Evolutionary conservation across 2,797 vertebrate genomes (phyloP).

Genomic region (Yasuhikotakia modesta): DNA sequence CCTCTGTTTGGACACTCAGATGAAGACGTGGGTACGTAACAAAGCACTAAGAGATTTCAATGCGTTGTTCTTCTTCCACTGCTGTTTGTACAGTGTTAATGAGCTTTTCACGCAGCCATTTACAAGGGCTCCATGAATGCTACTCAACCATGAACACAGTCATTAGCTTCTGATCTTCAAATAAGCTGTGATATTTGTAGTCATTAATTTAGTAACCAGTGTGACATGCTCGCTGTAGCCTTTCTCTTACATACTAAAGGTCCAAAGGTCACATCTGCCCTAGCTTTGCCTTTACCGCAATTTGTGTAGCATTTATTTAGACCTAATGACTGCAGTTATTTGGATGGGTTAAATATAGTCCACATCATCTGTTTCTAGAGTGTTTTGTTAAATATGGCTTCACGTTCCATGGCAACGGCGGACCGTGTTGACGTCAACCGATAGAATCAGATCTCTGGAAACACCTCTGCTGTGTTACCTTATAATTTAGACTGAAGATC

Average conservation of each 20-base stretch:
- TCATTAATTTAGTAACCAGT: slow-evolving; percentile 33
- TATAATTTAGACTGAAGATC: slow-evolving; percentile 27
- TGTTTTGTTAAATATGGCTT: slow-evolving; percentile 51
- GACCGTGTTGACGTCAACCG: slow-evolving; percentile 30
- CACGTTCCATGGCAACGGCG: slow-evolving; percentile 45
- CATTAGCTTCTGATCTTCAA: slow-evolving; percentile 45
- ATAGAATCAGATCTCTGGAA: slow-evolving; percentile 28
- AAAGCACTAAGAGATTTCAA: not conserved
- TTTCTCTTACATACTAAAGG: slow-evolving; percentile 29
- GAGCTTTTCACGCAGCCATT: slow-evolving; percentile 45
- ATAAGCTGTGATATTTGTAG: slow-evolving; percentile 40
- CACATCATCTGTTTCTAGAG: slow-evolving; percentile 27
- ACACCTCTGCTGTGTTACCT: slow-evolving; percentile 26
- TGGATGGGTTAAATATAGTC: slow-evolving; percentile 52
- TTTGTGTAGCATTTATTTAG: slow-evolving; percentile 45
- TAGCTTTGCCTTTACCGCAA: slow-evolving; percentile 13
- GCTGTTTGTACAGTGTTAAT: slow-evolving; percentile 57
- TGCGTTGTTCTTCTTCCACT: slow-evolving; percentile 29
- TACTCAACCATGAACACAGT: slow-evolving; percentile 40
- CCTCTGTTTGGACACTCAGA: slow-evolving; percentile 13
- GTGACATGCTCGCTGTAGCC: slow-evolving; percentile 32
- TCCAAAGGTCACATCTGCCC: slow-evolving; percentile 26
- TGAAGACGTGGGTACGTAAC: not conserved
- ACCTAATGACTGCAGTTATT: slow-evolving; percentile 39
- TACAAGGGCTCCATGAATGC: slow-evolving; percentile 37